A percentile compares a stretch with the other conserved stretches of the same genome.
These are phyloP conservation scores for Branchellion lobata DNA, from an alignment of 2,888 invertebrate genomes.

Conservation along the genomic window DNA sequence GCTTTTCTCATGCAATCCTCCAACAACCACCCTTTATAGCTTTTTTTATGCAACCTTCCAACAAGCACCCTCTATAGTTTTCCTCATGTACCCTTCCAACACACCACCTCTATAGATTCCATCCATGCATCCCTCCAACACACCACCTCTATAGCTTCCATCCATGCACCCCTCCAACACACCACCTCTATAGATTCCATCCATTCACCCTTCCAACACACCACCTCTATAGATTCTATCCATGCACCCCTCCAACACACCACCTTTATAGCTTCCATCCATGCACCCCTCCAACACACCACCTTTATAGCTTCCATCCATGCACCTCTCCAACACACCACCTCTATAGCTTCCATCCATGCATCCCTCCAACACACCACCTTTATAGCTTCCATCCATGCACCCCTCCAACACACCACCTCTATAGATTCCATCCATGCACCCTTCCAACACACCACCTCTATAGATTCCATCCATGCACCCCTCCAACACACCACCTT, in stretches of 20 bases:
- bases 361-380: not conserved
- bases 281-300: not conserved
- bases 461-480: not conserved
- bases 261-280: not conserved
- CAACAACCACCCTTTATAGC: not conserved
- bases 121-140: not conserved
- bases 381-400: not conserved
- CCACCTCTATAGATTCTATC: not conserved
- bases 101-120: not conserved
- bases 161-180: not conserved
- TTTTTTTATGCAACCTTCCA: not conserved
- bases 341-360: not conserved
- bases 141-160: not conserved
- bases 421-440: not conserved
- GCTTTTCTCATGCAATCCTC: not conserved
- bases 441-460: not conserved
- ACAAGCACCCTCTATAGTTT: not conserved
- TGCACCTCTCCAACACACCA: not conserved
- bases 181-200: not conserved
- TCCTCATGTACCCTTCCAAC: not conserved
- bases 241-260: not conserved
- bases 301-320: not conserved
- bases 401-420: not conserved
- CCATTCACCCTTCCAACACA: not conserved
- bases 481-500: not conserved